Conservation (phyloP, 1,140 invertebrate genomes). For the Pogonomyrmex barbatus region DNA sequence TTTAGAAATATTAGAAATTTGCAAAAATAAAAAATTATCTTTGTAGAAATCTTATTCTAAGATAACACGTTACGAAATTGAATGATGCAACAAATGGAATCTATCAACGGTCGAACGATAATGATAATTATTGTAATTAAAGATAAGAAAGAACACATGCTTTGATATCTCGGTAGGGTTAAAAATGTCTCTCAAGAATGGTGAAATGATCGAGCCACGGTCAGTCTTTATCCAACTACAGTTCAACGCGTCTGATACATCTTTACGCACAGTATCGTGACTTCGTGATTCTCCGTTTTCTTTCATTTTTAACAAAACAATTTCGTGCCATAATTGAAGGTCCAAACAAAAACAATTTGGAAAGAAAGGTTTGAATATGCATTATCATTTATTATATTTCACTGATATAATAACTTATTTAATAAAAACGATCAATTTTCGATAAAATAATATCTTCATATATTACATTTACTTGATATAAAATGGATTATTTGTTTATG, state of each 20-base stretch:
- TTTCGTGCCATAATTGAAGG: neutral
- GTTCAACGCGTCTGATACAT: neutral
- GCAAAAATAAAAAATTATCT: neutral
- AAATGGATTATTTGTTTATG: neutral
- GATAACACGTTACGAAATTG: neutral
- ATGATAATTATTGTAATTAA: neutral
- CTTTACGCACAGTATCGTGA: too few relatives aligned
- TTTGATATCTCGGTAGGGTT: neutral
- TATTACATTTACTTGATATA: neutral
- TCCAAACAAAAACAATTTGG: neutral
- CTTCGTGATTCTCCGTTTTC: neutral
- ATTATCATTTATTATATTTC: neutral
- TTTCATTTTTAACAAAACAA: neutral
- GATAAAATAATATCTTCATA: neutral
- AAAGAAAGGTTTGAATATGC: neutral
- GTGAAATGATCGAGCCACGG: neutral
- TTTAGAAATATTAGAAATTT: neutral
- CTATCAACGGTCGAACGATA: neutral
- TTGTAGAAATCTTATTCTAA: neutral
- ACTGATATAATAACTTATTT: neutral
- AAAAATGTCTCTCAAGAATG: neutral
- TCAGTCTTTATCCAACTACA: constrained; percentile 34
- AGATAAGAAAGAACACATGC: constrained; percentile 8
- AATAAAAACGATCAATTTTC: neutral
- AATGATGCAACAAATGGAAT: neutral